Base-by-base conservation (phyloP, 2,797 vertebrate genomes). In the Gobio occitaniae region DNA sequence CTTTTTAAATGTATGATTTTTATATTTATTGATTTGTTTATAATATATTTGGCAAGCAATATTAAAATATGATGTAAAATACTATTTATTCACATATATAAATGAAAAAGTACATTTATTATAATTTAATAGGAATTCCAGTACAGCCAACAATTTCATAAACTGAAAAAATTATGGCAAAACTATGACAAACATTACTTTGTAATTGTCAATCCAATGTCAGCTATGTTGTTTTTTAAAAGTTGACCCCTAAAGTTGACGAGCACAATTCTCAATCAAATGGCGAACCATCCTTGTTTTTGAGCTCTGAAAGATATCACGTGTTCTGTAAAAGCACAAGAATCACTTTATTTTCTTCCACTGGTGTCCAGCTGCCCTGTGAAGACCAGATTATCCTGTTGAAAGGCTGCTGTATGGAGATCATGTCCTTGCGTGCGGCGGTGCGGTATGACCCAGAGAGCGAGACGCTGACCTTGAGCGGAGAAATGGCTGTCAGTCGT, bases 371-470 rank as follows among this genome's bases (percentile, higher is more conserved):
- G 94, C 95, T 95, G 92, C 93, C 95, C 94, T 97, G 96, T 61
- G 96, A 96, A 94, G 96, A 97, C 91, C 96, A 97, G 96, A 97
- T 97, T 93, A 97, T 97, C 93, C 94, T 97, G 90, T 93, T 97
- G 92, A 96, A 97, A 90, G 96, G 96, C 91, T 97, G 96, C 94
- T 97, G 96, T 93, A 97, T 97, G 96, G 96, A 97, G 94, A 97
- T 97, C 93, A 97, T 97, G 96, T 97, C 96, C 25, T 92, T 96
- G 90, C 94, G 96, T 80, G 96, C 96, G 0, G 96, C 96, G 1
- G 96, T 97, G 88, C 94, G 96, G 90, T 97, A 97, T 44, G 96
- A 97, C 91, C 95, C 96, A 0, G 96, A 97, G 90, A 97, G 96
- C 12, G 96, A 97, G 89, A 97, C 96, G 1, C 93, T 97, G 90